phyloP scores from a whole-genome alignment of 1,140 invertebrate genomes.

The Laodelphax striatellus region DNA sequence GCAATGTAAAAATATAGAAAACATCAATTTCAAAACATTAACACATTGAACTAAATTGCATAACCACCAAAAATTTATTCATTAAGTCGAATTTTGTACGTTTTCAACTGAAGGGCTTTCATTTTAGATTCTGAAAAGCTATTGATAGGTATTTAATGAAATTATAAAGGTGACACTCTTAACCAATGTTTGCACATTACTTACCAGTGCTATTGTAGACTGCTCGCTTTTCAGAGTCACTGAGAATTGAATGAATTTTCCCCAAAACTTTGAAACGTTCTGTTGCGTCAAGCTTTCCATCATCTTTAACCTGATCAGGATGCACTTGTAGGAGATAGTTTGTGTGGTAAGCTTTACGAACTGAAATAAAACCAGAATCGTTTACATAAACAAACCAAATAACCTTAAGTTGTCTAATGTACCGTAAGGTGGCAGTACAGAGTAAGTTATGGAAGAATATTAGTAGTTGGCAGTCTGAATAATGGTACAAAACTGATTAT shows the following conservation, averaged over 20 bases:
- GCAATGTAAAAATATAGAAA: too few species aligned
- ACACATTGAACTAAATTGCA: too few species aligned
- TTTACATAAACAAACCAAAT: conserved; percentile 14
- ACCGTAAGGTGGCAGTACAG: neutral
- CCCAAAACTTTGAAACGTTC: conserved; percentile 90
- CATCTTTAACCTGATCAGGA: conserved; percentile 75
- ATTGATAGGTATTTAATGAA: too few species aligned
- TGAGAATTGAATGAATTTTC: conserved; percentile 76
- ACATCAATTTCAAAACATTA: too few species aligned
- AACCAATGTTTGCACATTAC: neutral
- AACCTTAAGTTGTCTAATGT: conserved; percentile 9
- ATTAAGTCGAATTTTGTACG: too few species aligned
- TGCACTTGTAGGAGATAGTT: conserved; percentile 80
- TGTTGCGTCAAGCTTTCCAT: conserved; percentile 68
- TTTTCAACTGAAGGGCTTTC: too few species aligned
- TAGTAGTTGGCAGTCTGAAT: neutral
- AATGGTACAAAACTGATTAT: neutral
- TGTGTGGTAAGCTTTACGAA: conserved; percentile 92
- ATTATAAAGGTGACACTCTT: too few species aligned
- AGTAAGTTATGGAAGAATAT: neutral
- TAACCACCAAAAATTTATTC: too few species aligned
- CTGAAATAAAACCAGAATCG: conserved; percentile 34
- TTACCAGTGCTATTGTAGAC: conserved; percentile 81
- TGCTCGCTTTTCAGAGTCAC: conserved; percentile 66
- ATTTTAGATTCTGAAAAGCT: too few species aligned